A percentile compares a stretch with the other conserved stretches of the same genome.
Conservation (phyloP, 2,113 vertebrate species). For the Callaeas wilsoni region DNA sequence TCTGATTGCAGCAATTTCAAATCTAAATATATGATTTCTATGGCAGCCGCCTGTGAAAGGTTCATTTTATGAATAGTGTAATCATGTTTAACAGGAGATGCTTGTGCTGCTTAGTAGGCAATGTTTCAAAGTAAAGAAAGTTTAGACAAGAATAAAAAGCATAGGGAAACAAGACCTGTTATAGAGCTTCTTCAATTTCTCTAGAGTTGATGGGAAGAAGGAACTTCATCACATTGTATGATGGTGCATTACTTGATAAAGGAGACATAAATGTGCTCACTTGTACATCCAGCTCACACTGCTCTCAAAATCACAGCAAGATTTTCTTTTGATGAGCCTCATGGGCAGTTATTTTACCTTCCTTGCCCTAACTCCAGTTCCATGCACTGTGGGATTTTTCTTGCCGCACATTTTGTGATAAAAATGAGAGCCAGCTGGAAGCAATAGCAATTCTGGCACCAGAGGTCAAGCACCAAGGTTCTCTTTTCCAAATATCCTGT, state of each 20-base stretch:
- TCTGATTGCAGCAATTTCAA: background rate
- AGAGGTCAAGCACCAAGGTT: background rate
- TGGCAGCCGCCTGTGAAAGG: background rate
- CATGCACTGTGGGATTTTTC: background rate
- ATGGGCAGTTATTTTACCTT: background rate
- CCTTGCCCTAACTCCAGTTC: background rate
- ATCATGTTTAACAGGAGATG: background rate
- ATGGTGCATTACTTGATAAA: background rate
- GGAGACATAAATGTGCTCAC: background rate
- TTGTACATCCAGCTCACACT: background rate
- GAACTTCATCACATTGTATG: background rate
- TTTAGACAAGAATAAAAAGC: background rate
- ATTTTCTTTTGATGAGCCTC: background rate
- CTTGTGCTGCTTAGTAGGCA: background rate
- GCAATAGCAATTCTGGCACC: background rate
- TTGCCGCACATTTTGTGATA: background rate
- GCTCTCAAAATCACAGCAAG: conserved; percentile 27
- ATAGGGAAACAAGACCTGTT: background rate
- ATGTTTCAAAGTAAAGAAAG: background rate
- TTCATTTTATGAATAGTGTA: background rate
- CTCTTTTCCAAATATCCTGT: background rate
- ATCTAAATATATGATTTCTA: background rate
- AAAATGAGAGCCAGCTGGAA: background rate
- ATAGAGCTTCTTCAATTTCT: background rate
- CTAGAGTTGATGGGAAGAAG: background rate